Evolutionary conservation across 2,113 vertebrate species (phyloP).

Genomic region (Grammomys dolichurus): DNA sequence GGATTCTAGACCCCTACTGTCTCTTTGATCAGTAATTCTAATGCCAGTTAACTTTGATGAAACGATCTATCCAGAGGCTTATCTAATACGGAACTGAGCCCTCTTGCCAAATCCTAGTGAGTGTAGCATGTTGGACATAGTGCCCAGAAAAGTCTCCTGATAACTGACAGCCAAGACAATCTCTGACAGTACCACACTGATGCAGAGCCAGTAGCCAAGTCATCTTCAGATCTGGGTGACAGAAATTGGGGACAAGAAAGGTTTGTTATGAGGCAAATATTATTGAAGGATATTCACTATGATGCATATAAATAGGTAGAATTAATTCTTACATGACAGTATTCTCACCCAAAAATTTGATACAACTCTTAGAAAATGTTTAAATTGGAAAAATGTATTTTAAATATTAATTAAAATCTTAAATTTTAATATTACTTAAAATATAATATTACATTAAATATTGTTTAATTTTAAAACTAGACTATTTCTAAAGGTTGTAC

Average conservation of each 20-base stretch:
- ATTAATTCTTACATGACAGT: neutral
- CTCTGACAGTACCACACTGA: too few species aligned
- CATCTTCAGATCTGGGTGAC: neutral
- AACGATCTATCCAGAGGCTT: neutral
- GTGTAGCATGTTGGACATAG: neutral
- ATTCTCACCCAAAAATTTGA: neutral
- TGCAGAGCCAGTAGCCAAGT: neutral
- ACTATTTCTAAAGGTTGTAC: accelerated
- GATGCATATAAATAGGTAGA: neutral
- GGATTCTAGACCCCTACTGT: neutral
- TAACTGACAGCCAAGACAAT: neutral
- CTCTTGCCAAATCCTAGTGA: neutral
- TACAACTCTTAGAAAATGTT: neutral
- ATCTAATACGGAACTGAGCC: neutral
- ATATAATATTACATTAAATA: neutral
- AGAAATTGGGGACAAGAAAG: neutral
- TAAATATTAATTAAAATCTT: neutral
- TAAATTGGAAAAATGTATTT: neutral
- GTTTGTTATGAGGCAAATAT: neutral
- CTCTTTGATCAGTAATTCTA: neutral
- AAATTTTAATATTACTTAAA: neutral
- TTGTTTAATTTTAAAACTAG: neutral
- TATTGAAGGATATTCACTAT: neutral
- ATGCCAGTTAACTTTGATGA: neutral
- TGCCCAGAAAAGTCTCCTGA: too few species aligned